Evolutionary conservation across 2,113 vertebrate species (phyloP), one percentile per base, ranked within the genome.

Genomic region (Ramphastos sulfuratus): DNA sequence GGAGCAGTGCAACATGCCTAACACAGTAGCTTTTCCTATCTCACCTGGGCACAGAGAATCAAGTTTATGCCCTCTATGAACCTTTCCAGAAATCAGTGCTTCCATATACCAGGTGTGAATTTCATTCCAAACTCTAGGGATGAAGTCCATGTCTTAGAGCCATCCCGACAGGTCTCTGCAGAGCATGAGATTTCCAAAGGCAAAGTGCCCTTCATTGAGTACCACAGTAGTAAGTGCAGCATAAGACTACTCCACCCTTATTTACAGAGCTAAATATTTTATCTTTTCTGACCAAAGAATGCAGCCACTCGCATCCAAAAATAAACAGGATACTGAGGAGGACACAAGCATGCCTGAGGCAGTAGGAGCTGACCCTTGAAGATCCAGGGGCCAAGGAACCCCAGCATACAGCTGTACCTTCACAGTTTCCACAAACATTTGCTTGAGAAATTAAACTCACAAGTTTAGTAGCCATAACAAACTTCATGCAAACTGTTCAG

Each of bases 281-380:
- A 27, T 84, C 33, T 82, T 84, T 88, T 78, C n/a, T 82, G 33
- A 72, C 31, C 37, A 64, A 92, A 95, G 74, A 82, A 93, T 83
- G 54, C 30, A 81, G 50, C 56, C 69, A 79, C 46, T 89, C 60
- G 18, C 28, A 55, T 55, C 24, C 37, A 70, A 54, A 94, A 63
- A 84, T 67, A 96, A 96, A 95, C 44, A 87, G 79, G 67, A 92
- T 55, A 81, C 33, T 2, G 7, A 93, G 56, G 24, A 88, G 17
- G 14, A 77, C 39, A 60, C 12, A 78, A 16, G 3, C 6, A 1
- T 67, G 39, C 15, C 21, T 67, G 46, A 86, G 52, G 8, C 18
- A 81, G n/a, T 16, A 82, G 44, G 28, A 75, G 7, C 16, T 58
- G 50, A 66, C 24, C 46, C 65, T 18, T 35, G 30, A 33, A 19